Evolutionary conservation across 2,888 invertebrate genomes (phyloP).

Genomic region (Zygogramma bicolorata): DNA sequence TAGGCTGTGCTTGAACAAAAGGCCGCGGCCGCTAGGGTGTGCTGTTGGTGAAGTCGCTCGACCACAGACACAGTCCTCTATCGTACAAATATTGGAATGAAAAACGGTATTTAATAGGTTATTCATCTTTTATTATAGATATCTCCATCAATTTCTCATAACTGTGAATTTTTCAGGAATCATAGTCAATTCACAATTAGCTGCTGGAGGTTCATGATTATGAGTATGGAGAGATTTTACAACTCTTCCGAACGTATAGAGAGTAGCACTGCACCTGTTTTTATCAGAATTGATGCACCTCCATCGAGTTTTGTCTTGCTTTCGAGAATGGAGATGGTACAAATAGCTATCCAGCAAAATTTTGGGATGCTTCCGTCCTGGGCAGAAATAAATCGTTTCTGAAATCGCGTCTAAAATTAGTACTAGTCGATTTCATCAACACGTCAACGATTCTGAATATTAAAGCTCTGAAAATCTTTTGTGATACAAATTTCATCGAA

Average conservation of each 20-base stretch:
- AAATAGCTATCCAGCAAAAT: slow-evolving; percentile 47
- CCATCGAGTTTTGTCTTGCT: slow-evolving; percentile 50
- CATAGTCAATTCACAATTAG: slow-evolving; percentile 21
- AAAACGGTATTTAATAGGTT: no score
- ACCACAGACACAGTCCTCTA: no score
- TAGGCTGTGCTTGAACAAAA: no score
- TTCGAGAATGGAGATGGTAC: slow-evolving; percentile 45
- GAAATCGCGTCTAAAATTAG: no score
- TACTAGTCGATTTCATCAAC: no score
- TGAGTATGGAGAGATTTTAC: slow-evolving; percentile 46
- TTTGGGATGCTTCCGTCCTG: slow-evolving; percentile 51
- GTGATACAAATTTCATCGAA: no score
- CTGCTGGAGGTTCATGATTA: slow-evolving; percentile 45
- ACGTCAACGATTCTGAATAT: no score
- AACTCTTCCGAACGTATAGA: slow-evolving; percentile 50
- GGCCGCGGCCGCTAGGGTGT: no score
- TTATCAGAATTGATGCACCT: slow-evolving; percentile 50
- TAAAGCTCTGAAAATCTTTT: no score
- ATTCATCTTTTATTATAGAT: no score
- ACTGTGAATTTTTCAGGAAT: slow-evolving; percentile 39
- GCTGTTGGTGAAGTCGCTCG: no score
- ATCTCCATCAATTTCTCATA: slow-evolving; percentile 19
- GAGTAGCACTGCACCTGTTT: slow-evolving; percentile 48
- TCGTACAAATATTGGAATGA: no score
- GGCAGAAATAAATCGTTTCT: slow-evolving; percentile 47